Evolutionary conservation across 2,888 invertebrate species (phyloP).

Genomic region (Tenthredo livida): DNA sequence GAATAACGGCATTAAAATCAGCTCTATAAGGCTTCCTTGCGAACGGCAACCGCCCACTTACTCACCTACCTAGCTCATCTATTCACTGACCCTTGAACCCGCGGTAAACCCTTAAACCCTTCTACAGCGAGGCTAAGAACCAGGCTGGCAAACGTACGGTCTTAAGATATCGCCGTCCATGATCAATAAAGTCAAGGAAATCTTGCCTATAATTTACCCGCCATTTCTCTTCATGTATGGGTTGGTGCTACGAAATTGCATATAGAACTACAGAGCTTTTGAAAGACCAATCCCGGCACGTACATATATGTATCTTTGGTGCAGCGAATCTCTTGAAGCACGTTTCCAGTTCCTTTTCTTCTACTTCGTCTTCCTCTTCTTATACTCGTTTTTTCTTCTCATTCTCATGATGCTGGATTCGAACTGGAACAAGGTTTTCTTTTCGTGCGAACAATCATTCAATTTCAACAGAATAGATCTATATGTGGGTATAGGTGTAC

Average conservation of each 20-base stretch:
- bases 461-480: constrained; percentile 24
- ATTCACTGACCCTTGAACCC: constrained; percentile 43
- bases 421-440: constrained; percentile 33
- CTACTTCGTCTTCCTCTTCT: background rate
- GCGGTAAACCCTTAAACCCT: constrained; percentile 42
- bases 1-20: constrained; percentile 42
- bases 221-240: background rate
- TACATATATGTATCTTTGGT: background rate
- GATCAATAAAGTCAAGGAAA: constrained; percentile 29
- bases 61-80: constrained; percentile 26
- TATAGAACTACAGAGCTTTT: background rate
- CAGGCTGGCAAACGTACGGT: background rate
- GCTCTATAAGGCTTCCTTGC: constrained; percentile 28
- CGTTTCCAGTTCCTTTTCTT: background rate
- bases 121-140: constrained; percentile 6
- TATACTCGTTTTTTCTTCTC: background rate
- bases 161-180: constrained; percentile 20
- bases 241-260: background rate
- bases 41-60: constrained; percentile 22
- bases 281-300: background rate
- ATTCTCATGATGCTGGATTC: background rate
- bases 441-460: constrained; percentile 31
- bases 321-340: background rate
- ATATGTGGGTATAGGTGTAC: constrained; percentile 13
- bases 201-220: constrained; percentile 2